Percentiles rank a stretch among this genome's conserved stretches.
These are phyloP conservation scores for Hypolimnas misippus DNA, from an alignment of 2,888 invertebrate genomes.

Conservation along the genomic window DNA sequence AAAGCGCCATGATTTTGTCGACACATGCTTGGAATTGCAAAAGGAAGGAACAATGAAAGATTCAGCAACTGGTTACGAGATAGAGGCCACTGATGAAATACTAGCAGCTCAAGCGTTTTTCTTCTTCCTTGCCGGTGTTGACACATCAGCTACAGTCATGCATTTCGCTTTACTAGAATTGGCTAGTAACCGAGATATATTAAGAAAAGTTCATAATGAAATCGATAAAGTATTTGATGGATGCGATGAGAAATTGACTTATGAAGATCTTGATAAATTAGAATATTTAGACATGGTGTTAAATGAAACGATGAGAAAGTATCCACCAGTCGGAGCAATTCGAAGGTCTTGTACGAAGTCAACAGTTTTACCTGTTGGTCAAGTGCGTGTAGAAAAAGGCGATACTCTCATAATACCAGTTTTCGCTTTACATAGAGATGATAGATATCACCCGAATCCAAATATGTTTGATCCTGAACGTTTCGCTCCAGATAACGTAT, in stretches of 20 bases:
- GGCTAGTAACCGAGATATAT: constrained; percentile 58
- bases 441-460: constrained; percentile 57
- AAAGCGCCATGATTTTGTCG: constrained; percentile 48
- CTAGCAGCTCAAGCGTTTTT: constrained; percentile 74
- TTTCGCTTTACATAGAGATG: constrained; percentile 54
- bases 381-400: constrained; percentile 51
- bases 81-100: constrained; percentile 52
- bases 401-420: constrained; percentile 45
- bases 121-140: constrained; percentile 71
- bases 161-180: constrained; percentile 59
- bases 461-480: constrained; percentile 52
- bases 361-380: constrained; percentile 55
- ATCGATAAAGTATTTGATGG: constrained; percentile 56
- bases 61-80: constrained; percentile 38
- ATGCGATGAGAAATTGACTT: constrained; percentile 54
- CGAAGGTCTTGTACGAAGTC: constrained; percentile 57
- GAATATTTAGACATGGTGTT: constrained; percentile 62
- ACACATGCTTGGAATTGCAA: constrained; percentile 47
- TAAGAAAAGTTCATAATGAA: constrained; percentile 55
- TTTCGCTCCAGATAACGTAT: constrained; percentile 46
- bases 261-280: constrained; percentile 58
- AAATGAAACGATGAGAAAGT: constrained; percentile 71
- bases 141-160: constrained; percentile 64
- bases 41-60: constrained; percentile 42
- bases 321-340: constrained; percentile 64